These are phyloP conservation scores for Scyliorhinus canicula DNA, from an alignment of 2,797 vertebrate species.

Conservation along the genomic window DNA sequence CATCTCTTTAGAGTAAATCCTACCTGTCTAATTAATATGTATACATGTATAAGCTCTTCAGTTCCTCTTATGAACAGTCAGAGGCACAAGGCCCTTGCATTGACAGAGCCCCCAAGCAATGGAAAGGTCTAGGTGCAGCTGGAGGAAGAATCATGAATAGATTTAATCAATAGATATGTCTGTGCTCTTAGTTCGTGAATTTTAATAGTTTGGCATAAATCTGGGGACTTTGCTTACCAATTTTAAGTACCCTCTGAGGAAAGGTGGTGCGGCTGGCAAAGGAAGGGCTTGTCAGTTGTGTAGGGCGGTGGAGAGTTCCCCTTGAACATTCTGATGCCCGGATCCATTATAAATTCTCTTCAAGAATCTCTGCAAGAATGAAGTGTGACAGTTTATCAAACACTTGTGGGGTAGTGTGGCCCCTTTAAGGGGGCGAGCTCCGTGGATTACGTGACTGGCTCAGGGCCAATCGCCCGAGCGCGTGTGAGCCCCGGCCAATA, in stretches of 20 bases:
- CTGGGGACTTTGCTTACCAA: background rate
- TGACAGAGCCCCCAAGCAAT: background rate
- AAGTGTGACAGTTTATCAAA: background rate
- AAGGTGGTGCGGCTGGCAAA: background rate
- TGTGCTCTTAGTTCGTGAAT: background rate
- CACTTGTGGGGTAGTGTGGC: too few species aligned
- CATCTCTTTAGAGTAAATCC: background rate
- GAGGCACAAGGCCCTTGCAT: background rate
- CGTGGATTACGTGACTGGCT: too few species aligned
- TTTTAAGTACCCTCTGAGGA: background rate
- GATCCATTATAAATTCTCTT: background rate
- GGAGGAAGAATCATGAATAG: background rate
- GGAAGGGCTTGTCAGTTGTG: background rate
- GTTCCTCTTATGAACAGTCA: background rate
- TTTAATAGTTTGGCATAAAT: background rate
- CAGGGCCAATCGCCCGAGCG: too few species aligned
- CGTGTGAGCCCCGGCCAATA: too few species aligned
- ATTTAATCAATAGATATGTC: background rate
- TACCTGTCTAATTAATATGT: background rate
- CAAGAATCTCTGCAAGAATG: background rate
- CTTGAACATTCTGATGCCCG: background rate
- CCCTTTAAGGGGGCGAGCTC: too few species aligned
- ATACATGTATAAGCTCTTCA: background rate
- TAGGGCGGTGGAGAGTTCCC: too few species aligned
- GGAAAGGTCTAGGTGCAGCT: background rate